Evolutionary conservation across 2,888 invertebrate genomes (phyloP).

Genomic region (Cloeon dipterum): DNA sequence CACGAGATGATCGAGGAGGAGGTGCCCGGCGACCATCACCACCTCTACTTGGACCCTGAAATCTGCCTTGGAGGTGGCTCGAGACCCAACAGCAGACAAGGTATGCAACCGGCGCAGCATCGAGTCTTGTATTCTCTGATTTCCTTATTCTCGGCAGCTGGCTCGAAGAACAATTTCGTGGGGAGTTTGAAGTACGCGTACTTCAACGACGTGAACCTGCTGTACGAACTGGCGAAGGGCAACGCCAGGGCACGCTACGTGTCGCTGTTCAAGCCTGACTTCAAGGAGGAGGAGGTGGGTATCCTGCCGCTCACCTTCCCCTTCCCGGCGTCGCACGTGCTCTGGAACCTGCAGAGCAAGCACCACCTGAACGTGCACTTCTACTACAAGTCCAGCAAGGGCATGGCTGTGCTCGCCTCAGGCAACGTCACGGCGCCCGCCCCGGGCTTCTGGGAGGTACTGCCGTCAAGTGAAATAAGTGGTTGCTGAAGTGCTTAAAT

Average conservation of each 20-base stretch:
- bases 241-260: conserved; percentile 63
- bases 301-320: conserved; percentile 81
- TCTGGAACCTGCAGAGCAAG: conserved; percentile 61
- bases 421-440: conserved; percentile 54
- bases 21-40: conserved; percentile 41
- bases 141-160: too few species aligned
- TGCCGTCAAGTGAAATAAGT: background rate
- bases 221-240: conserved; percentile 64
- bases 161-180: conserved; percentile 62
- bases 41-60: conserved; percentile 79
- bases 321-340: conserved; percentile 71
- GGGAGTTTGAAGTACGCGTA: conserved; percentile 81
- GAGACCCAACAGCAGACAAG: conserved; percentile 58
- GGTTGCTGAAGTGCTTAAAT: too few species aligned
- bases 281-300: conserved; percentile 60
- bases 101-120: too few species aligned
- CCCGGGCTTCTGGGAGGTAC: conserved; percentile 70
- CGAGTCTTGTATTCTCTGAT: too few species aligned
- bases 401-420: conserved; percentile 64
- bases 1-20: conserved; percentile 42
- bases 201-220: conserved; percentile 76
- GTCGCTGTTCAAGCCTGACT: conserved; percentile 58
- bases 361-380: conserved; percentile 55
- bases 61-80: conserved; percentile 83
- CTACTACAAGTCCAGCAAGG: conserved; percentile 67